Conservation (phyloP, 2,888 invertebrate genomes). For the Elysia crispata region DNA sequence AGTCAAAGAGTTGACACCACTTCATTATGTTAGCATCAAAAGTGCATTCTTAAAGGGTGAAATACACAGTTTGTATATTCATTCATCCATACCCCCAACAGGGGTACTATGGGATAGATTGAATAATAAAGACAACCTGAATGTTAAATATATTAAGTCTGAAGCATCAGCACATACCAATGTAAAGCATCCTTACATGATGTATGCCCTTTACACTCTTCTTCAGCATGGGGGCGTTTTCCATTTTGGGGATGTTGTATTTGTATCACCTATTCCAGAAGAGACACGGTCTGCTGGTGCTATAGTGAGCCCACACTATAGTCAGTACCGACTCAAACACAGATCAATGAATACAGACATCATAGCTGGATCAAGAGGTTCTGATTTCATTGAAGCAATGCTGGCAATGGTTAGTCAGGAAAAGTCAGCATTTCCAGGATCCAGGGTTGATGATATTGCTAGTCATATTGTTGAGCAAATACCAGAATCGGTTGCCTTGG, state of each 20-base stretch:
- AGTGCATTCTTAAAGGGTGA: conserved; percentile 49
- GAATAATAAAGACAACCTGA: conserved; percentile 3
- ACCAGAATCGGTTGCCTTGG: conserved; percentile 33
- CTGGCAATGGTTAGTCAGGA: conserved; percentile 31
- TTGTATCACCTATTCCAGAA: conserved; percentile 26
- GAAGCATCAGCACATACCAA: neutral
- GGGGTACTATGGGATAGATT: conserved; percentile 49
- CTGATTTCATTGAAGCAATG: conserved; percentile 37
- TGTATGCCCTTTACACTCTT: conserved; percentile 34
- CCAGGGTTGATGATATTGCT: conserved; percentile 42
- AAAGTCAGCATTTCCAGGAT: conserved; percentile 6
- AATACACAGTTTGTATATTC: conserved; percentile 49
- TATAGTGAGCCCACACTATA: conserved; percentile 32
- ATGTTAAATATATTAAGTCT: conserved; percentile 27
- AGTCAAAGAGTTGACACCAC: conserved; percentile 32
- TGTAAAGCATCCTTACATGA: conserved; percentile 26
- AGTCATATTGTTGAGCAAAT: conserved; percentile 35
- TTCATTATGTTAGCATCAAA: conserved; percentile 51
- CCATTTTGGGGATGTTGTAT: conserved; percentile 44
- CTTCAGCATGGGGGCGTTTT: conserved; percentile 41
- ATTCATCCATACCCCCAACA: conserved; percentile 37
- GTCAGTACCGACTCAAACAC: conserved; percentile 39
- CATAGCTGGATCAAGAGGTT: conserved; percentile 39
- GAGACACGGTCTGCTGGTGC: conserved; percentile 11
- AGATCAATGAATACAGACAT: conserved; percentile 39